Conservation (phyloP, 2,888 invertebrate genomes). For the Heliconius sara region DNA sequence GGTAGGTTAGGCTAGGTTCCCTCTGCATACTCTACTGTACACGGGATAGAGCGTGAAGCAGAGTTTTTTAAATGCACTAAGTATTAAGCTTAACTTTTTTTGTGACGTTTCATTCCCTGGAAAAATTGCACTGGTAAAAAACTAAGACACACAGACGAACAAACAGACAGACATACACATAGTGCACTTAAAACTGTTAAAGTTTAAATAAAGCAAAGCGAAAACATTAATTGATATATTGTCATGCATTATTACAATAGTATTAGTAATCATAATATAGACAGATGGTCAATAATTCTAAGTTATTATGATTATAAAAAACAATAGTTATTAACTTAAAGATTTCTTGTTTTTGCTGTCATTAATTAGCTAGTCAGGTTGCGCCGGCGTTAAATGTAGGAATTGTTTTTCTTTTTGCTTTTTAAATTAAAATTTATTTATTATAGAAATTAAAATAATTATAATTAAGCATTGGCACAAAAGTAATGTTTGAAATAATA, state of each 20-base stretch:
- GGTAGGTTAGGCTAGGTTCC: too few relatives aligned
- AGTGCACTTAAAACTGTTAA: not conserved
- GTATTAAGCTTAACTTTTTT: not conserved
- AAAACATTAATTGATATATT: not conserved
- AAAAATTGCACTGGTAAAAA: not conserved
- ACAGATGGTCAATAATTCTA: not conserved
- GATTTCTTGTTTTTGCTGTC: not conserved
- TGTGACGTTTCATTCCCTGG: not conserved
- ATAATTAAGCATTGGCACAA: too few relatives aligned
- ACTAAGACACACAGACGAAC: not conserved
- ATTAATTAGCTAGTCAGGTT: not conserved
- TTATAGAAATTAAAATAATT: not conserved
- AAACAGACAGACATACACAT: not conserved
- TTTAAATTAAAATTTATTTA: not conserved
- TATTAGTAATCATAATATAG: not conserved
- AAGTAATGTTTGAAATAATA: too few relatives aligned
- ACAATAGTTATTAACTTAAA: not conserved
- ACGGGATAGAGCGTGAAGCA: too few relatives aligned
- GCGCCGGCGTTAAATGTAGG: not conserved
- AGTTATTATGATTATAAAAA: not conserved
- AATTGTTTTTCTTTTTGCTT: not conserved
- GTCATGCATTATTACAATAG: not conserved
- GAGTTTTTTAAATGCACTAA: not conserved
- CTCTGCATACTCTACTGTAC: too few relatives aligned
- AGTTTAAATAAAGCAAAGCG: not conserved